Percentiles rank a stretch among this genome's conserved stretches.
Conservation (phyloP, 2,113 vertebrate genomes). For the Argyrosomus japonicus region DNA sequence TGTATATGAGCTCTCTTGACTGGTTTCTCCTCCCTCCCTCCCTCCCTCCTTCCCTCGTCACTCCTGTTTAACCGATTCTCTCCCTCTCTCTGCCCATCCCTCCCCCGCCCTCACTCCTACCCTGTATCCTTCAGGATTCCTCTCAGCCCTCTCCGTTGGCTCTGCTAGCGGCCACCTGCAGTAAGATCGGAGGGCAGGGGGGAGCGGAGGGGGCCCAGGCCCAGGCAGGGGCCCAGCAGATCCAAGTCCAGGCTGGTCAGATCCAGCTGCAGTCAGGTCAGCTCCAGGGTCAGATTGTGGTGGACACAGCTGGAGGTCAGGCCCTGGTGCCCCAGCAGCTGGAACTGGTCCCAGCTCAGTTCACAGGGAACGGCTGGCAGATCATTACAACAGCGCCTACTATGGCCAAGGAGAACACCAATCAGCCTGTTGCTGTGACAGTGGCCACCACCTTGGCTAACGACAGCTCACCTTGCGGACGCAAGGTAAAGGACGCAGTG, state of each 20-base stretch:
- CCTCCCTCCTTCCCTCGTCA: conserved; percentile 20
- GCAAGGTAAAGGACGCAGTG: conserved; percentile 85
- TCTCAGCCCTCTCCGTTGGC: conserved; percentile 98
- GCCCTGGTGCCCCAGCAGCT: conserved; percentile 94
- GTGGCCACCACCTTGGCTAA: conserved; percentile 84
- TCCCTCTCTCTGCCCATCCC: conserved; percentile 19
- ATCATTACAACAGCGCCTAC: conserved; percentile 92
- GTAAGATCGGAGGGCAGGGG: conserved; percentile 96
- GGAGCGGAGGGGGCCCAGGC: conserved; percentile 87
- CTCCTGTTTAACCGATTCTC: conserved; percentile 36
- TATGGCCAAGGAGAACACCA: conserved; percentile 91
- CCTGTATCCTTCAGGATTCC: conserved; percentile 87
- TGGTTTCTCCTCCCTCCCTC: conserved; percentile 14
- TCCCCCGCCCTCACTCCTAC: conserved; percentile 8
- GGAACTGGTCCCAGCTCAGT: conserved; percentile 96
- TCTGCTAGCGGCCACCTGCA: conserved; percentile 98
- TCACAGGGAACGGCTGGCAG: conserved; percentile 97
- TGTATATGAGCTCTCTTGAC: conserved; percentile 16
- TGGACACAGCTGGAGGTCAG: conserved; percentile 87
- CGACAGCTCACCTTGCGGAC: conserved; percentile 88
- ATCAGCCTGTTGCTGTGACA: conserved; percentile 88
- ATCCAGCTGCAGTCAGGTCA: conserved; percentile 94
- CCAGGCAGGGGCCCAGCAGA: conserved; percentile 90
- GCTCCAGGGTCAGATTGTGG: conserved; percentile 91
- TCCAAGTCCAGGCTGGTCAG: conserved; percentile 94